A percentile compares a stretch with the other conserved stretches of the same genome.
Evolutionary conservation across 2,797 vertebrate genomes (phyloP).

Genomic region (Coilia nasus): DNA sequence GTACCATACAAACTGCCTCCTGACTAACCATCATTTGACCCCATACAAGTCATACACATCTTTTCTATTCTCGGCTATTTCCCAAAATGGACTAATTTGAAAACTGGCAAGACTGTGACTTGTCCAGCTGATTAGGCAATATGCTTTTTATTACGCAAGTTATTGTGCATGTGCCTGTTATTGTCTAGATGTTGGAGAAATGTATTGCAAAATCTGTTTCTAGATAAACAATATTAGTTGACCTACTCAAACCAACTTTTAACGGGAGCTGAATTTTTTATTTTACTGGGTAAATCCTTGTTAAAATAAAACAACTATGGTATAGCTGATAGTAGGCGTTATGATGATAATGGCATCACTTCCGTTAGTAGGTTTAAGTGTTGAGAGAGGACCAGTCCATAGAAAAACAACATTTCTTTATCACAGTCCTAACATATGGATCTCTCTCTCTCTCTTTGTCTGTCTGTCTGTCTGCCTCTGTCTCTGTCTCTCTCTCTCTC

Average conservation of each 20-base stretch:
- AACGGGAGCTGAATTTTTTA: no score
- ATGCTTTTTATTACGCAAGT: background rate
- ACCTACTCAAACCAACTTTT: no score
- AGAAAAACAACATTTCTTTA: background rate
- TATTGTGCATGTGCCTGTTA: background rate
- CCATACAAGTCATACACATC: background rate
- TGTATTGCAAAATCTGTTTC: no score
- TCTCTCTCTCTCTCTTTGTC: background rate
- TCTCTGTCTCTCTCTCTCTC: constrained; percentile 26
- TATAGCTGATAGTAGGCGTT: no score
- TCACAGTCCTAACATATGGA: background rate
- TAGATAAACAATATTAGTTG: no score
- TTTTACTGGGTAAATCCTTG: no score
- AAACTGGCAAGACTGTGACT: background rate
- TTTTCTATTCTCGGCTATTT: no score
- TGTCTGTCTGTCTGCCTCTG: background rate
- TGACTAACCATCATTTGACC: background rate
- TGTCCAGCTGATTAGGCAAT: background rate
- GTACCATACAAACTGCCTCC: constrained; percentile 54
- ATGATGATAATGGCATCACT: no score
- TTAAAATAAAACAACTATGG: no score
- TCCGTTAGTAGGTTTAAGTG: no score
- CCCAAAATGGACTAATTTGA: no score
- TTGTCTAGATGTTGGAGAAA: background rate
- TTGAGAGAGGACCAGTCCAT: background rate